Conservation (phyloP, 1,140 invertebrate species). For the Plutomurus gul region DNA sequence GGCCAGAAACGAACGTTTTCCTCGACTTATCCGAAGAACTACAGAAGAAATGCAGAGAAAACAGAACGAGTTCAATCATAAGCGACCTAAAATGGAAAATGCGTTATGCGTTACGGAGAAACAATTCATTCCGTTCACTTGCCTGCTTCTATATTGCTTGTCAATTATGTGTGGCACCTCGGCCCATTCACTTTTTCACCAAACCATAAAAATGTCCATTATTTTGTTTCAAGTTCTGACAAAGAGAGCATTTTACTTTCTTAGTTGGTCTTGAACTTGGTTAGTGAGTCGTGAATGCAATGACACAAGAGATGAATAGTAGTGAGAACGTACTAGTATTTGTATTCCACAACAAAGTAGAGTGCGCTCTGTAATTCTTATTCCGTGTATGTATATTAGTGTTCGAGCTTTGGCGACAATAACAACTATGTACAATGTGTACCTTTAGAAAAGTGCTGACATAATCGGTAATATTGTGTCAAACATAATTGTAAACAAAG, state of each 20-base stretch:
- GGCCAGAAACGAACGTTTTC: no score
- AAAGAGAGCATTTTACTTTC: constrained; percentile 38
- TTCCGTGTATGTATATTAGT: no score
- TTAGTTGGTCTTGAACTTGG: not conserved
- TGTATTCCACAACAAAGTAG: not conserved
- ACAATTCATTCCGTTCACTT: constrained; percentile 10
- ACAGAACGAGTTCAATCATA: not conserved
- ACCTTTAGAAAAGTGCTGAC: no score
- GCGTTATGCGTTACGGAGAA: not conserved
- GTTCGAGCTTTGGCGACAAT: no score
- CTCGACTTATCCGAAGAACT: no score
- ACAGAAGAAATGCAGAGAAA: not conserved
- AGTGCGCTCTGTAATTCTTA: no score
- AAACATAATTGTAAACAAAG: no score
- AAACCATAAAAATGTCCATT: constrained; percentile 40
- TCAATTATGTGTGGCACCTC: constrained; percentile 39
- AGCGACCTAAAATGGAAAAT: not conserved
- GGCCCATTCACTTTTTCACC: constrained; percentile 39
- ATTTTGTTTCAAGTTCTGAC: constrained; percentile 4
- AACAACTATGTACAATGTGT: no score
- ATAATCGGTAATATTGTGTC: no score
- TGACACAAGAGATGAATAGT: not conserved
- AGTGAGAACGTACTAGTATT: not conserved
- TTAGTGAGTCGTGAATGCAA: not conserved
- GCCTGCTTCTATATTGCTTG: not conserved